Conservation (phyloP, 2,113 vertebrate species). For the Astur gentilis region DNA sequence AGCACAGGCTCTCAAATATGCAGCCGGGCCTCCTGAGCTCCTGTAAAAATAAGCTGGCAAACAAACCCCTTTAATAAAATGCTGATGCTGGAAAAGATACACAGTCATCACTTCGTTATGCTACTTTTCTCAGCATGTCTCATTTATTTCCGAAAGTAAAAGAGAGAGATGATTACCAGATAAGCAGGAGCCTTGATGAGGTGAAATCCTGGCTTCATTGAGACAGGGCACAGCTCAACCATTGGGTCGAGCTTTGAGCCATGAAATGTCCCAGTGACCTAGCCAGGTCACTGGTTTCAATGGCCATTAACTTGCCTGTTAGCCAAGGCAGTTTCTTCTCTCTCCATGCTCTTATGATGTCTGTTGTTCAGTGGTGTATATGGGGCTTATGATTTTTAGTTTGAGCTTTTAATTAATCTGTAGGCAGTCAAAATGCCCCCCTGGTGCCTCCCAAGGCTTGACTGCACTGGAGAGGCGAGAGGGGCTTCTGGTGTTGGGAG, state of each 20-base stretch:
- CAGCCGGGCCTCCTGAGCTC: constrained; percentile 17
- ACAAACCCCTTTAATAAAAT: constrained; percentile 26
- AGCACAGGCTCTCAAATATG: background rate
- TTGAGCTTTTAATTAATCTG: background rate
- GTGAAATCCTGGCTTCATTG: background rate
- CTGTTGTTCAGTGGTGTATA: background rate
- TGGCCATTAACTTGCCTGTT: background rate
- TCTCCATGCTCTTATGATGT: background rate
- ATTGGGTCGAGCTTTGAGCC: background rate
- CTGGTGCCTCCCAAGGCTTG: background rate
- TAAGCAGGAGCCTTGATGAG: background rate
- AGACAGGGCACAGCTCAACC: background rate
- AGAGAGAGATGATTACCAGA: background rate
- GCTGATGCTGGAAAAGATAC: constrained; percentile 42
- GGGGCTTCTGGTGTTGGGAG: background rate
- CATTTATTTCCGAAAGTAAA: constrained; percentile 11
- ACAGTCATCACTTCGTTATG: constrained; percentile 23
- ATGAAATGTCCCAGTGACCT: background rate
- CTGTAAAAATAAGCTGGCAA: constrained; percentile 62
- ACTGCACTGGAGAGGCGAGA: background rate
- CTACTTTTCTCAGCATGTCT: constrained; percentile 43
- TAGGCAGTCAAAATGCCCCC: background rate
- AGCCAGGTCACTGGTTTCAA: background rate
- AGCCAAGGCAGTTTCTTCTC: background rate
- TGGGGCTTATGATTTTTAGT: background rate